Base-by-base conservation (phyloP, 2,888 invertebrate genomes). In the Boloria euphrosyne region DNA sequence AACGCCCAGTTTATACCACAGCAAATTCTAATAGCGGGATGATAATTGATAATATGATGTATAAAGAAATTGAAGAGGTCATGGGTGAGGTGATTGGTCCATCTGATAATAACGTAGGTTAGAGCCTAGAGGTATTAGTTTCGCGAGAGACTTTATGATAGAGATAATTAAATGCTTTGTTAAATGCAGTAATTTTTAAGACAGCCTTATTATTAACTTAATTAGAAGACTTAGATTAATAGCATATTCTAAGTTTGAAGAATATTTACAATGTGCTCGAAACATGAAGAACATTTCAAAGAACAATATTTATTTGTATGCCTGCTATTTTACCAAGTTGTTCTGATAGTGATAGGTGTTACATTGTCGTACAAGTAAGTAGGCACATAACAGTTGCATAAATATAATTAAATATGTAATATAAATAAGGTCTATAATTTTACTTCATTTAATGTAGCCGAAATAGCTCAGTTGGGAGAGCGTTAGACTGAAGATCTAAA, bases 401-500 rank as follows among this genome's bases (percentile, higher is more conserved):
- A 38, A 38, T 38, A 38, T 14, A 47, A n/a, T 47, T 1, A 47
- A 13, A 4, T 5, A n/a, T 6, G n/a, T 47, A n/a, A 47, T n/a
- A 17, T 31, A 2, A 14, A 38, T 31, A 43, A 74, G 31, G 10
- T 38, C 3, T 38, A 38, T 0, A 38, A 38, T 38, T 74, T 82
- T 81, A 65, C 52, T 0, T 0, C 0, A 0, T 0, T n/a, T n/a
- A n/a, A 0, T 4, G 76, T 22, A 66, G 86, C 86, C 86, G 85
- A 85, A 87, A 87, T 86, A 86, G 86, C 85, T 86, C 86, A 86
- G 85, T 85, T 86, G 85, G 85, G 84, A 84, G 84, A 93, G 93
- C 90, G 94, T 94, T 91, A 92, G 94, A 93, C 94, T 94, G 94
- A 94, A 94, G 94, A 94, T 94, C 94, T 94, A 94, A 94, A 94